A percentile compares a stretch with the other conserved stretches of the same genome.
Conservation (phyloP, 2,888 invertebrate genomes). For the Saturnia pavonia region DNA sequence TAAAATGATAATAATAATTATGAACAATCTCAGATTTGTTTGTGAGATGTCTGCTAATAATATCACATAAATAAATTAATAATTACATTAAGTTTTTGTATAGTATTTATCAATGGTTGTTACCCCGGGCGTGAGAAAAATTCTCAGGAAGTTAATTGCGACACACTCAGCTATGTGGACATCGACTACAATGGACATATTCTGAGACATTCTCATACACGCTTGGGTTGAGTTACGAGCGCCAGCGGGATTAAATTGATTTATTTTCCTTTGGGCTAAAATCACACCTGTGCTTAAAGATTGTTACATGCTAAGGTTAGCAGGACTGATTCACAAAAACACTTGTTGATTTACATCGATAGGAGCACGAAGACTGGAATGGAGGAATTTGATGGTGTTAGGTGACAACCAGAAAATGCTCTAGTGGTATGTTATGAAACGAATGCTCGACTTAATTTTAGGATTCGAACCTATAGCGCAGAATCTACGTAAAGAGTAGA, state of each 20-base stretch:
- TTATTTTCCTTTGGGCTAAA: neutral
- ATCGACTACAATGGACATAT: slow-evolving; percentile 40
- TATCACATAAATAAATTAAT: neutral
- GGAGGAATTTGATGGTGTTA: too few relatives aligned
- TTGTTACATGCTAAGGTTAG: too few relatives aligned
- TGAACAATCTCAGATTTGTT: neutral
- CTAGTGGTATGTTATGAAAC: too few relatives aligned
- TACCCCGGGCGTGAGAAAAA: slow-evolving; percentile 16
- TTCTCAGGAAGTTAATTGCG: slow-evolving; percentile 43
- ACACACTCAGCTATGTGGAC: slow-evolving; percentile 36
- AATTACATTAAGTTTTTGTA: slow-evolving; percentile 14
- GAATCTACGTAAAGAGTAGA: too few relatives aligned
- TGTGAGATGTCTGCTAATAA: neutral
- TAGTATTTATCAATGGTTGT: slow-evolving; percentile 11
- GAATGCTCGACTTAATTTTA: too few relatives aligned
- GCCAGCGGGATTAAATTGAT: neutral
- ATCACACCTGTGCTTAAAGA: neutral
- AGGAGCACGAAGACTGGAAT: too few relatives aligned
- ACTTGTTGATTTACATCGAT: too few relatives aligned
- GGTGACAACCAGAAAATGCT: too few relatives aligned
- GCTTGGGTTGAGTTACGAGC: neutral
- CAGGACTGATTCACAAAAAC: too few relatives aligned
- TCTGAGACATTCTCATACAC: slow-evolving; percentile 38
- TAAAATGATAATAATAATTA: neutral
- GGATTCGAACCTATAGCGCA: too few relatives aligned